Evolutionary conservation across 2,888 invertebrate species (phyloP).

Genomic region (Xestia c-nigrum): DNA sequence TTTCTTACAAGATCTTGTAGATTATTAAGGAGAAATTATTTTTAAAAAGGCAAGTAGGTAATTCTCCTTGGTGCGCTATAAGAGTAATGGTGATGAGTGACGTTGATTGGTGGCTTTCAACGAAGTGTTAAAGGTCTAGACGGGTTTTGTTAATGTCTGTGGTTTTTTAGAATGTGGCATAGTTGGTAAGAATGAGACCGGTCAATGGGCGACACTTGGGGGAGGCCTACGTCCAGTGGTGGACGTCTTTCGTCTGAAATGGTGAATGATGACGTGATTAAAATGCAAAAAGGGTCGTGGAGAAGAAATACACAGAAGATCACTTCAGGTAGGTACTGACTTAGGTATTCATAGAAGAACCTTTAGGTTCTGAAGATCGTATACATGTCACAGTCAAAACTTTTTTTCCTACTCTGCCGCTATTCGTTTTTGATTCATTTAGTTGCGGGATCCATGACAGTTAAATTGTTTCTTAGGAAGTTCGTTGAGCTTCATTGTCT

Average conservation of each 20-base stretch:
- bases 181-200: not conserved
- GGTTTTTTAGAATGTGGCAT: not conserved
- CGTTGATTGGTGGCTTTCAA: not conserved
- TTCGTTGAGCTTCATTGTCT: no score
- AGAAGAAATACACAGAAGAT: no score
- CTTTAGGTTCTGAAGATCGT: not conserved
- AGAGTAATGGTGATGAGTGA: constrained; percentile 2
- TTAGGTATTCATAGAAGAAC: not conserved
- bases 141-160: not conserved
- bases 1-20: constrained; percentile 13
- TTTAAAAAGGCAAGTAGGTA: not conserved
- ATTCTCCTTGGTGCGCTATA: not conserved
- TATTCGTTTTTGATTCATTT: not conserved
- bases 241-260: no score
- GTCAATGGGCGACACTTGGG: no score
- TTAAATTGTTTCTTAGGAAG: no score
- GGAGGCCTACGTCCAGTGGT: no score
- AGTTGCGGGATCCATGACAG: not conserved
- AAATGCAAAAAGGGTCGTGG: not conserved
- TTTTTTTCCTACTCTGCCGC: not conserved
- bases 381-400: no score
- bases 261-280: not conserved
- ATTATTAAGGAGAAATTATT: not conserved
- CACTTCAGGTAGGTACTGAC: no score
- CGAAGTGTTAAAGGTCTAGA: not conserved